Evolutionary conservation across 1,140 invertebrate species (phyloP), one percentile per base, ranked within the genome.

Genomic region (Steinernema khuongi): DNA sequence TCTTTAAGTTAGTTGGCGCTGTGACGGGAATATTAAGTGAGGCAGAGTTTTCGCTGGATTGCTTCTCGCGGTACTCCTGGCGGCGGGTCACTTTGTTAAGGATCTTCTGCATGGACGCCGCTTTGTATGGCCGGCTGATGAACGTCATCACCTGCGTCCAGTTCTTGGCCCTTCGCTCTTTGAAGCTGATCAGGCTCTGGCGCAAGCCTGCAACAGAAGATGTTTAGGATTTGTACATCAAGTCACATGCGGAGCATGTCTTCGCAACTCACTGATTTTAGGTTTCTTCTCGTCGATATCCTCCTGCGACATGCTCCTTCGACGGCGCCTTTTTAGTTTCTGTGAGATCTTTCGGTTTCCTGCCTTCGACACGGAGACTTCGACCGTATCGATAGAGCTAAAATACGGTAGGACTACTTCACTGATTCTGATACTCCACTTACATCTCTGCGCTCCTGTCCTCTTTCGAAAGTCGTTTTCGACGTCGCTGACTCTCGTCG

Each of bases 101-200:
- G 28, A 72, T 66, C 66, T 72, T 72, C 30, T 71, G 29, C 71
- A 72, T 26, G 26, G 71, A 67, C 4, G 50, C 4, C 11, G 44
- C 18, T 44, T 72, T 72, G 29, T 67, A 31, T 2, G 71, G 71
- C 1, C 71, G 14, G 28, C 43, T 67, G 60, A 72, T 66, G 71
- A 72, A 72, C 11, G 71, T 72, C 71, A 71, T 72, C 18, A 72
- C 71, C n/a, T 71, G 44, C 7, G 43, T 69, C 44, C 26, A n/a
- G 44, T 44, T 36, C 11, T 28, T 30, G 2, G 71, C 71, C 31
- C 44, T 29, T 17, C 44, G 66, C 44, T 72, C 60, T 14, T 69
- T 71, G 44, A 72, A 29, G n/a, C 44, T 60, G 14, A 4, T 17
- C 11, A 60, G 22, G 19, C 50, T 60, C 26, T 60, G 11, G 7